Evolutionary conservation across 2,888 invertebrate genomes (phyloP).

Genomic region (Patella pellucida): DNA sequence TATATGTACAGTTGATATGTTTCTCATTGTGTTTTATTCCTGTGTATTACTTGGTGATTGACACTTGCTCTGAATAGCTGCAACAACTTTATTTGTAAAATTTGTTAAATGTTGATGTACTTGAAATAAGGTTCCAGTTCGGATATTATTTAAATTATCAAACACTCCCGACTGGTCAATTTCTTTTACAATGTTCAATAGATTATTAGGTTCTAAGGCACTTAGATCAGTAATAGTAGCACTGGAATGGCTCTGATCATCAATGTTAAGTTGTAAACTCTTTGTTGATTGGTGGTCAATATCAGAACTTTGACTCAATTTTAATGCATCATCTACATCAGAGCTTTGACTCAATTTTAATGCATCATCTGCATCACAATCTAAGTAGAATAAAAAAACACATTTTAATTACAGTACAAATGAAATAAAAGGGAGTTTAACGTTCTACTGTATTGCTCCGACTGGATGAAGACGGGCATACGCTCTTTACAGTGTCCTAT

Average conservation of each 20-base stretch:
- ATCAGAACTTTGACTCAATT: constrained; percentile 8
- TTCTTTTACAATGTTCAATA: constrained; percentile 23
- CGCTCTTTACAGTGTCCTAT: too few relatives aligned
- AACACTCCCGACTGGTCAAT: constrained; percentile 21
- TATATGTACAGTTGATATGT: too few relatives aligned
- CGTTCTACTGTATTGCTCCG: too few relatives aligned
- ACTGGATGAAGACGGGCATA: too few relatives aligned
- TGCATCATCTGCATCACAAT: constrained; percentile 5
- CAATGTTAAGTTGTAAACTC: too few relatives aligned
- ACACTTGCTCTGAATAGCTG: constrained; percentile 35
- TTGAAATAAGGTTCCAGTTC: constrained; percentile 35
- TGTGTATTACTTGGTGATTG: constrained; percentile 23
- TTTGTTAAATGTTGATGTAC: constrained; percentile 38
- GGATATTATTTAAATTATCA: constrained; percentile 28
- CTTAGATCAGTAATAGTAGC: background rate
- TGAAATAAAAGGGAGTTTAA: too few relatives aligned
- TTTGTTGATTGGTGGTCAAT: background rate
- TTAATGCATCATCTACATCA: constrained; percentile 3
- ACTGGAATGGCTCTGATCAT: background rate
- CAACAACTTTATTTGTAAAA: constrained; percentile 36
- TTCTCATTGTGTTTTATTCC: too few relatives aligned
- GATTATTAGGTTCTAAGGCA: background rate
- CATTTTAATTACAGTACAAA: too few relatives aligned
- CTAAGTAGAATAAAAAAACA: background rate
- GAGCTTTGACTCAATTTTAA: constrained; percentile 6